A percentile compares a stretch with the other conserved stretches of the same genome.
phyloP scores from a whole-genome alignment of 2,888 invertebrate species.

The Cyrtodaria siliqua region DNA sequence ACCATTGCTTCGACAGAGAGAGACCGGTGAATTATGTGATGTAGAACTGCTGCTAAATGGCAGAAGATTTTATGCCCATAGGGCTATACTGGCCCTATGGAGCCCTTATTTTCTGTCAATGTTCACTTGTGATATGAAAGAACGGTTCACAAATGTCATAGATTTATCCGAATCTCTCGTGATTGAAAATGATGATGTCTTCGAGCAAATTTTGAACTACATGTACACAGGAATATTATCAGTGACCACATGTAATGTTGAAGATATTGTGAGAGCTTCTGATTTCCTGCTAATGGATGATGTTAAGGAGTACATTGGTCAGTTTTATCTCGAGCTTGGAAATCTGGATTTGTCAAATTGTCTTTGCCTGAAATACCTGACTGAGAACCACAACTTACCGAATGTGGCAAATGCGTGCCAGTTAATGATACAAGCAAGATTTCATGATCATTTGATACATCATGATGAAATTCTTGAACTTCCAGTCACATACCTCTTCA shows the following conservation, averaged over 20 bases:
- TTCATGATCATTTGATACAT: constrained; percentile 82
- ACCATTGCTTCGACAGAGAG: constrained; percentile 79
- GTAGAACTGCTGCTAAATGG: constrained; percentile 79
- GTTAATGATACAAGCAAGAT: constrained; percentile 80
- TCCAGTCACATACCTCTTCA: constrained; percentile 75
- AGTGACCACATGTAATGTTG: constrained; percentile 78
- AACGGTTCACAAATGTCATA: constrained; percentile 75
- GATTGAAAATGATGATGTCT: constrained; percentile 79
- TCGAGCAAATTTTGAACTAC: constrained; percentile 80
- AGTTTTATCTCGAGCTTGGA: constrained; percentile 82
- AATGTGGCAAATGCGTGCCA: constrained; percentile 78
- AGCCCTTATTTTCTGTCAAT: constrained; percentile 84
- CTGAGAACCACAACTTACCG: constrained; percentile 82
- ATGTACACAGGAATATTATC: constrained; percentile 82
- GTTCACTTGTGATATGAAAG: constrained; percentile 84
- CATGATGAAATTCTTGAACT: constrained; percentile 83
- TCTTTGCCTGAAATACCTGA: constrained; percentile 77
- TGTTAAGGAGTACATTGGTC: constrained; percentile 82
- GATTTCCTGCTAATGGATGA: constrained; percentile 84
- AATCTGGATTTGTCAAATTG: constrained; percentile 83
- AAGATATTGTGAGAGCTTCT: constrained; percentile 81
- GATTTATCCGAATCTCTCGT: constrained; percentile 81
- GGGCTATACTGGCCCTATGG: constrained; percentile 81
- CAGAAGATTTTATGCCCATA: constrained; percentile 76
- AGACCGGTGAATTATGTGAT: constrained; percentile 83